phyloP scores from a whole-genome alignment of 1,140 invertebrate species.

The Heliconius himera region DNA sequence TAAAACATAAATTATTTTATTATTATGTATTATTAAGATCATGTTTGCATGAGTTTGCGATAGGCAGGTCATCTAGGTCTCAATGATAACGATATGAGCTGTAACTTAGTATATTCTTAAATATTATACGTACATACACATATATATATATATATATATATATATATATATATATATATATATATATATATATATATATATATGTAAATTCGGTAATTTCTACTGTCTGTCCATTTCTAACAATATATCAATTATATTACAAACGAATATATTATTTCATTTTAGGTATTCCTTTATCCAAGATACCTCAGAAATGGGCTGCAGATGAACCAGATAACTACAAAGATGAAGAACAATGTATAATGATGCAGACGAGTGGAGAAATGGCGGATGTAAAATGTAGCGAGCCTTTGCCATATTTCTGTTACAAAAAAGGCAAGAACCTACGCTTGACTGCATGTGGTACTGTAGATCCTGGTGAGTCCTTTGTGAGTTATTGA shows the following conservation, averaged over 20 bases:
- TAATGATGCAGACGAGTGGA: constrained; percentile 48
- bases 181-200: no score
- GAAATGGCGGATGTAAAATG: constrained; percentile 58
- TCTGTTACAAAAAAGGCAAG: constrained; percentile 53
- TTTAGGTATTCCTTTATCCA: constrained; percentile 48
- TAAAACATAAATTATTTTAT: no score
- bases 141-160: no score
- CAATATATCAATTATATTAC: no score
- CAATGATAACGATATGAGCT: background rate
- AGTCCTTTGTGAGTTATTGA: background rate
- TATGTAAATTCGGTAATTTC: no score
- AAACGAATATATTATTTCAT: background rate
- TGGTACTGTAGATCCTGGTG: constrained; percentile 44
- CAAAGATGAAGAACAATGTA: constrained; percentile 53
- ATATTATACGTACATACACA: background rate
- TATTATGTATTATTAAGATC: background rate
- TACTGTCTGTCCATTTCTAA: no score
- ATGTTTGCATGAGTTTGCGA: background rate
- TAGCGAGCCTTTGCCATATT: constrained; percentile 47
- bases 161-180: no score
- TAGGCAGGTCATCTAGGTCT: constrained; percentile 1
- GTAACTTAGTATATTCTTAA: background rate
- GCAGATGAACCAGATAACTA: constrained; percentile 56
- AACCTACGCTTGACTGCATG: constrained; percentile 36
- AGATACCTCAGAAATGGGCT: constrained; percentile 55